Conservation (phyloP, 2,797 vertebrate species). For the Liasis olivaceus region DNA sequence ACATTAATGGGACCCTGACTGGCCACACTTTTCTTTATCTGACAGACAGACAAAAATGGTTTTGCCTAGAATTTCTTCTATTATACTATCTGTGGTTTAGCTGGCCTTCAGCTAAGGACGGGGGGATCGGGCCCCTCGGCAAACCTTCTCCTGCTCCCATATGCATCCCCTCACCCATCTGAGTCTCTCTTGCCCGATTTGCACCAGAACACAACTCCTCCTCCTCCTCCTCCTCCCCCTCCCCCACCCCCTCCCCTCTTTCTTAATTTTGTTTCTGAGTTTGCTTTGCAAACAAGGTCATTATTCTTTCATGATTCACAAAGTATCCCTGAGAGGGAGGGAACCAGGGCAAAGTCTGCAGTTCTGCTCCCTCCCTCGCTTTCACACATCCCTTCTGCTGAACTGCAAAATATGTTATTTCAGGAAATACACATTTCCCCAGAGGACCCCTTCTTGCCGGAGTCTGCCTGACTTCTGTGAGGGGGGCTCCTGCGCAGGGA, state of each 20-base stretch:
- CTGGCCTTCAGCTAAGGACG: not conserved
- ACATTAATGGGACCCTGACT: not conserved
- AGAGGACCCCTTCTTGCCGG: not conserved
- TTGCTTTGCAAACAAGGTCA: not conserved
- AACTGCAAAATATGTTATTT: not conserved
- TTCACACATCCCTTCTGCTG: not conserved
- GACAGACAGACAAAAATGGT: not conserved
- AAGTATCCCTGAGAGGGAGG: not conserved
- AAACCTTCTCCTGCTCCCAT: not conserved
- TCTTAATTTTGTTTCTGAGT: not conserved
- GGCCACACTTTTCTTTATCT: not conserved
- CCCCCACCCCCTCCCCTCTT: not conserved
- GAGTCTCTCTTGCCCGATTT: rapidly evolving
- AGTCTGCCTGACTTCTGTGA: not conserved
- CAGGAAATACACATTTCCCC: not conserved
- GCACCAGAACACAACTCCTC: not conserved
- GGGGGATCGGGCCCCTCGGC: not conserved
- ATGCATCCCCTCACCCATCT: not conserved
- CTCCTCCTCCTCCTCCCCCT: rapidly evolving
- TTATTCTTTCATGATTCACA: not conserved
- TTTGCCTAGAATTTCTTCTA: not conserved
- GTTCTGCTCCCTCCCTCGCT: not conserved
- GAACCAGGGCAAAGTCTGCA: not conserved
- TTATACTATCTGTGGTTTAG: not conserved
- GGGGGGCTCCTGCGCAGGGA: not conserved